Evolutionary conservation across 2,888 invertebrate genomes (phyloP), one percentile per base, ranked within the genome.

Genomic region (Fragum whitleyi): DNA sequence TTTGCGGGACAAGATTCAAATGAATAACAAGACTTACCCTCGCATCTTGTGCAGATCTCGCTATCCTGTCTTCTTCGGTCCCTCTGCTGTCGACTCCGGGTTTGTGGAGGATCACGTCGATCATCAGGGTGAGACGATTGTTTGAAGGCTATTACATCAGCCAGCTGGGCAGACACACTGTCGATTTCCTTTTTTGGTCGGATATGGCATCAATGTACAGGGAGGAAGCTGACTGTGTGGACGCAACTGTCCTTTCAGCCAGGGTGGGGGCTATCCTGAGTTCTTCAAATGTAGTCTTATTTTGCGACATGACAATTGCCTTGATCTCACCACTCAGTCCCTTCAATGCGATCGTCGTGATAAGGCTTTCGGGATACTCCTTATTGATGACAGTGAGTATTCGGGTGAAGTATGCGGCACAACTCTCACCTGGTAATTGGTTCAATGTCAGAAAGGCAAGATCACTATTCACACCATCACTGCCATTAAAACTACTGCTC

Each of bases 221-320:
- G 14, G 61, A 11, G 11, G 61, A 23, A 7, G 61, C 29, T 61
- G 61, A 11, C 16, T 11, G n/a, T 7, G 61, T 53, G 21, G 53
- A 53, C 7, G 53, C 53, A 6, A 53, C 19, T 11, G 53, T 53
- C n/a, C 53, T 53, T 21, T 53, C 53, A 11, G 53, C 53, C 23
- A 72, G 32, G 1, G 29, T 51, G 2, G 72, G 42, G 2, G 77
- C 77, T 23, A 67, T 67, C 7, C 72, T 1, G 1, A 77, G n/a
- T 2, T 59, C 65, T 32, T 77, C 77, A 5, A 77, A 36, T 2
- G 72, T 72, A 3, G 39, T 26, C 23, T 53, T 39, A 23, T 57
- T 57, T 42, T 77, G 77, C 0, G 72, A 72, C 72, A 77, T 77
- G 0, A 72, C 77, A 68, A 77, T 77, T 16, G 26, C 42, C 51